Percentiles rank a stretch among this genome's conserved stretches.
Evolutionary conservation across 2,797 vertebrate genomes (phyloP).

Genomic region (Neomorphus geoffroyi): DNA sequence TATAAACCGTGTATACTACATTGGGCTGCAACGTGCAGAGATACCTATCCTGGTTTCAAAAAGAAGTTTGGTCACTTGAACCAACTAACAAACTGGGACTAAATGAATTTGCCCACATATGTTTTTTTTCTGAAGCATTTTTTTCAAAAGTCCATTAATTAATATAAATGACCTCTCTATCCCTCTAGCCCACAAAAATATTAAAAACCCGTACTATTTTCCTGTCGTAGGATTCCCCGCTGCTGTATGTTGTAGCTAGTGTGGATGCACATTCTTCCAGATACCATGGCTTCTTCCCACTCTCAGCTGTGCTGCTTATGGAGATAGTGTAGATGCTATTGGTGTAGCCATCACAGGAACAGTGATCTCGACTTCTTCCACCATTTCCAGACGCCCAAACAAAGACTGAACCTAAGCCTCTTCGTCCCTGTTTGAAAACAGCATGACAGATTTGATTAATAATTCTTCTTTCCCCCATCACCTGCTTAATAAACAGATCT

Average conservation of each 20-base stretch:
- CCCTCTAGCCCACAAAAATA: background rate
- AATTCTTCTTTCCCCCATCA: background rate
- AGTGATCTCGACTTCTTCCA: conserved; percentile 96
- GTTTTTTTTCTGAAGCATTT: background rate
- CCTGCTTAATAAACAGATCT: background rate
- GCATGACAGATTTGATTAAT: conserved; percentile 30
- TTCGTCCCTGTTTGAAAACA: conserved; percentile 87
- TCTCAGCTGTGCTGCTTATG: conserved; percentile 98
- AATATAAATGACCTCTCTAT: background rate
- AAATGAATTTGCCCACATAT: background rate
- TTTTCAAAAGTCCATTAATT: background rate
- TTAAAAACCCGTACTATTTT: conserved; percentile 87
- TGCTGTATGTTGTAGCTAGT: conserved; percentile 97
- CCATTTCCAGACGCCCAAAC: conserved; percentile 99
- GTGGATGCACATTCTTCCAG: conserved; percentile 97
- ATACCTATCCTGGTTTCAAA: background rate
- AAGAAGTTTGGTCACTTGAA: background rate
- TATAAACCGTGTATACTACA: background rate
- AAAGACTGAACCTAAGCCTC: conserved; percentile 93
- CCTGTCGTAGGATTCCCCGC: conserved; percentile 95
- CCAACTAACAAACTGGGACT: background rate
- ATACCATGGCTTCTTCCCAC: conserved; percentile 97
- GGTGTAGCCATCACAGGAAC: conserved; percentile 97
- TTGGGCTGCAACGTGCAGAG: background rate
- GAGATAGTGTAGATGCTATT: conserved; percentile 99